Evolutionary conservation across 2,113 vertebrate species (phyloP).

Genomic region (Uria lomvia): DNA sequence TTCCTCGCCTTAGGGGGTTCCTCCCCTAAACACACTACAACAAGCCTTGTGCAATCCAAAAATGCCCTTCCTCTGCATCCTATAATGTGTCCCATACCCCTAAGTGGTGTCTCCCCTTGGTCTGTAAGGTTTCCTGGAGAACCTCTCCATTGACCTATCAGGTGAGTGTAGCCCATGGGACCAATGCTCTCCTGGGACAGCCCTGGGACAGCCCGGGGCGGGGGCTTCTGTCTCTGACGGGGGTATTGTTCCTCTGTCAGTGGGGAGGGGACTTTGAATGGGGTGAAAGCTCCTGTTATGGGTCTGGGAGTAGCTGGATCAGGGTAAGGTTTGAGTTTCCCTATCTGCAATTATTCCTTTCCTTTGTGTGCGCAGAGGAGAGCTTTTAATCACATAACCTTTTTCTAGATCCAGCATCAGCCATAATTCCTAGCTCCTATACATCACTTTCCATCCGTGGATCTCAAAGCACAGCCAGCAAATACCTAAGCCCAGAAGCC

Average conservation of each 20-base stretch:
- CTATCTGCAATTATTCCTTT: neutral
- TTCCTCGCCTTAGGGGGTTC: neutral
- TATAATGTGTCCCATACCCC: neutral
- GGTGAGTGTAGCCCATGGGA: neutral
- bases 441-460: neutral
- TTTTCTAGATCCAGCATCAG: neutral
- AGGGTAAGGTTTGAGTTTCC: neutral
- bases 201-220: accelerated
- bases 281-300: neutral
- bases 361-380: neutral
- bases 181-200: accelerated
- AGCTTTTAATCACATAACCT: neutral
- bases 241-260: neutral
- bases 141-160: neutral
- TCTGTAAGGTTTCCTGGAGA: neutral
- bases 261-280: neutral
- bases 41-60: neutral
- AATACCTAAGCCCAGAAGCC: neutral
- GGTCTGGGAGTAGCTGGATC: neutral
- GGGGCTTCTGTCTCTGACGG: neutral
- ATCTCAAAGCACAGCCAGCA: neutral
- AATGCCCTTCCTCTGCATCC: neutral
- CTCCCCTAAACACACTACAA: neutral
- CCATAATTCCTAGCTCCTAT: neutral
- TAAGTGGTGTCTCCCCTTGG: neutral